Evolutionary conservation across 1,140 invertebrate genomes (phyloP), one percentile per base, ranked within the genome.

Genomic region (Linepithema humile): DNA sequence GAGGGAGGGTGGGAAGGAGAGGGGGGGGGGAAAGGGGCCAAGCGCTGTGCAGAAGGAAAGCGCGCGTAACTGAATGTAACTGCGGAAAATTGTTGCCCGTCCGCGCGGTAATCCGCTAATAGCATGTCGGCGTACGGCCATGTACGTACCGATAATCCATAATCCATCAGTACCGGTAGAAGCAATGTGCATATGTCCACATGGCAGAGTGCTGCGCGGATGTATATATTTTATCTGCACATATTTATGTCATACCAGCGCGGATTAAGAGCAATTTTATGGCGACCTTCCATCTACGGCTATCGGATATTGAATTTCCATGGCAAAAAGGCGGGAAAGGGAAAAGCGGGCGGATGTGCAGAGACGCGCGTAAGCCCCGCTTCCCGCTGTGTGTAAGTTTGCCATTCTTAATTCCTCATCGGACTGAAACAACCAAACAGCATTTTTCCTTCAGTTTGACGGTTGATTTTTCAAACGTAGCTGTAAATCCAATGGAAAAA

Each of bases 101-200:
- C 86, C 78, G 67, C 72, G 88, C 85, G 87, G 89, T 92, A 93
- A 93, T 93, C 92, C 90, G 91, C 89, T 93, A 93, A 93, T 92
- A 93, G 91, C 89, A 83, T 84, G 89, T 89, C 85, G 85, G 73
- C 89, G 85, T 92, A 90, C 84, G 65, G 59, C 83, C 83, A 80
- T 89, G 88, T 92, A 92, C 83, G 72, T 64, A 57, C 85, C 86
- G 67, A 82, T 92, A 92, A 93, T 93, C 92, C 90, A 83, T 91
- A 92, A 93, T 92, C 91, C 88, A 83, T 90, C 88, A 90, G 91
- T 93, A 91, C 87, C 48, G 35, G 15, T 45, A 73, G 29, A 59
- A 73, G 23, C 40, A 12, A 82, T 15, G 69, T 29, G 55, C 69
- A 73, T 60, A 60, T 64, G 70, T 72, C 40, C 38, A 72, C 69